phyloP scores from a whole-genome alignment of 2,797 vertebrate genomes.

The Melanogrammus aeglefinus region DNA sequence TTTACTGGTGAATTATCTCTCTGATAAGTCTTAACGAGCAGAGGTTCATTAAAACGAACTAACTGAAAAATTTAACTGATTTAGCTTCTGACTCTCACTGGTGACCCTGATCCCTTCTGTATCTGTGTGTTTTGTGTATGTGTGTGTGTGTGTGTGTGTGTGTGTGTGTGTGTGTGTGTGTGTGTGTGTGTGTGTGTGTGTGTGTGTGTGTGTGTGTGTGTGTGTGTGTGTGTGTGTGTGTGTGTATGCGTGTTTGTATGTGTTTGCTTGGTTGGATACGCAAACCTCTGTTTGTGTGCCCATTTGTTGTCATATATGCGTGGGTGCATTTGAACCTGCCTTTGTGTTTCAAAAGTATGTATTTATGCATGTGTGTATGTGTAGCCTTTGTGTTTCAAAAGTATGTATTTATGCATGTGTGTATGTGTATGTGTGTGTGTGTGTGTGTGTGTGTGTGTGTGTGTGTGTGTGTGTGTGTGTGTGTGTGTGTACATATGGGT shows the following conservation, averaged over 20 bases:
- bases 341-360: slow-evolving; percentile 8
- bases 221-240: neutral
- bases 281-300: slow-evolving; percentile 14
- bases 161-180: slow-evolving; percentile 12
- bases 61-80: slow-evolving; percentile 23
- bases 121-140: neutral
- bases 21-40: slow-evolving; percentile 4
- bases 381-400: slow-evolving; percentile 11
- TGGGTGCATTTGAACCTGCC: slow-evolving; percentile 2
- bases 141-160: slow-evolving; percentile 11
- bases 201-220: slow-evolving; percentile 1
- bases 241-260: neutral
- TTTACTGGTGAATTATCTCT: neutral
- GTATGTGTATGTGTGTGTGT: too few relatives aligned
- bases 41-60: slow-evolving; percentile 16
- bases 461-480: slow-evolving; percentile 3
- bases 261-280: slow-evolving; percentile 13
- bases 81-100: slow-evolving; percentile 13
- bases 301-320: slow-evolving; percentile 17
- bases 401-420: neutral
- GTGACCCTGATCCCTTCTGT: slow-evolving; percentile 5
- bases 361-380: neutral
- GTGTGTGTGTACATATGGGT: slow-evolving; percentile 32
- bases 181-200: slow-evolving; percentile 1
- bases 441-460: slow-evolving; percentile 5